phyloP scores from a whole-genome alignment of 2,888 invertebrate genomes.

The Meandrusa payeni region DNA sequence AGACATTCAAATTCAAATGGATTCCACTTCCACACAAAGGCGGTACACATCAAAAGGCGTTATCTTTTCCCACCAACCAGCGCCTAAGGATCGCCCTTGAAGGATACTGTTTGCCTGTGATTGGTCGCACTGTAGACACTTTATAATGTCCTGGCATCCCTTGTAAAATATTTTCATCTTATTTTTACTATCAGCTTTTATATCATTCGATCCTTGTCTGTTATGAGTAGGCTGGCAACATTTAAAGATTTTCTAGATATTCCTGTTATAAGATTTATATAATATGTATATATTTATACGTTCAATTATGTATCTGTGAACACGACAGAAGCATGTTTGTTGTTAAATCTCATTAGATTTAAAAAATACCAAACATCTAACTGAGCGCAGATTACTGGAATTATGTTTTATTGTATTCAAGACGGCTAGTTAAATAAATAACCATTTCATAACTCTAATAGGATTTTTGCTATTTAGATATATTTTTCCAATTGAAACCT shows the following conservation, averaged over 20 bases:
- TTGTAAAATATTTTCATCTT: conserved; percentile 44
- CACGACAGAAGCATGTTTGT: not conserved
- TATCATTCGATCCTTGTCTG: conserved; percentile 34
- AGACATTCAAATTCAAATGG: conserved; percentile 69
- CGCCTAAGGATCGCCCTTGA: conserved; percentile 61
- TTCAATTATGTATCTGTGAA: conserved; percentile 1
- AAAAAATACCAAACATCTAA: no score
- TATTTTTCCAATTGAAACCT: no score
- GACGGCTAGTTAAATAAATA: no score
- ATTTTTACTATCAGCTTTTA: conserved; percentile 34
- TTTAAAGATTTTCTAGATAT: conserved; percentile 11
- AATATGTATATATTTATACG: conserved; percentile 1
- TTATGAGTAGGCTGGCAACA: not conserved
- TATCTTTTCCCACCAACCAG: conserved; percentile 67
- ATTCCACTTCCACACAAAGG: conserved; percentile 60
- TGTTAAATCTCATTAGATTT: conserved; percentile 7
- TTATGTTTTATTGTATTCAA: no score
- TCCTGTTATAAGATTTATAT: conserved; percentile 7
- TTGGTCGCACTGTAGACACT: conserved; percentile 51
- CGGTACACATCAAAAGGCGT: conserved; percentile 56
- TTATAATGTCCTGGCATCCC: conserved; percentile 62
- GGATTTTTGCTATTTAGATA: no score
- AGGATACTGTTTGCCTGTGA: conserved; percentile 58
- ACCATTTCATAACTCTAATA: no score
- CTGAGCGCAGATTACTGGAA: no score